These are phyloP conservation scores for Rapana venosa DNA, from an alignment of 2,888 invertebrate species.

Conservation along the genomic window DNA sequence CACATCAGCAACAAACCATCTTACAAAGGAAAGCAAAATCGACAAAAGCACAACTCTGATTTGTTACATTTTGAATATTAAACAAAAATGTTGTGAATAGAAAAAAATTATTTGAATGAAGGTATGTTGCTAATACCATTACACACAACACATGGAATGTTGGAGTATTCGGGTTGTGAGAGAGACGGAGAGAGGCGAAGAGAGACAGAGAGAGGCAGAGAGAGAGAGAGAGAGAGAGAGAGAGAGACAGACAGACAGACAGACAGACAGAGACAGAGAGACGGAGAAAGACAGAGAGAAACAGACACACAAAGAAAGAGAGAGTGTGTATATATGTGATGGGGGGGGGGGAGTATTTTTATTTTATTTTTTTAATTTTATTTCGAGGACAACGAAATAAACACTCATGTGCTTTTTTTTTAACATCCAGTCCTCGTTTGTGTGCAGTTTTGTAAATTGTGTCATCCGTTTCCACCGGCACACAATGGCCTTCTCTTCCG, in stretches of 20 bases:
- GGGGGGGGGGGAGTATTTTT: not conserved
- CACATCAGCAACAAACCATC: no score
- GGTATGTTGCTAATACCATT: no score
- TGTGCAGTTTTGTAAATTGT: no score
- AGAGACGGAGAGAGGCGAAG: not conserved
- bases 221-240: constrained; percentile 5
- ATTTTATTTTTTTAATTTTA: no score
- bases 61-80: no score
- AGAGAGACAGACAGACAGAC: not conserved
- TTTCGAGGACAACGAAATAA: no score
- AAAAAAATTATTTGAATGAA: not conserved
- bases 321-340: not conserved
- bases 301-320: not conserved
- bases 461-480: no score
- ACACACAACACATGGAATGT: not conserved
- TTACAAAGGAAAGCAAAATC: no score
- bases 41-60: no score
- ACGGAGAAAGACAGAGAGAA: not conserved
- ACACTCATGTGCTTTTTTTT: no score
- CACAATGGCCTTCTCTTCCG: no score
- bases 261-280: not conserved
- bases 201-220: not conserved
- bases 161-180: not conserved
- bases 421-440: no score
- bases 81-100: not conserved